phyloP scores from a whole-genome alignment of 2,113 vertebrate species.

The Anoura caudifer region DNA sequence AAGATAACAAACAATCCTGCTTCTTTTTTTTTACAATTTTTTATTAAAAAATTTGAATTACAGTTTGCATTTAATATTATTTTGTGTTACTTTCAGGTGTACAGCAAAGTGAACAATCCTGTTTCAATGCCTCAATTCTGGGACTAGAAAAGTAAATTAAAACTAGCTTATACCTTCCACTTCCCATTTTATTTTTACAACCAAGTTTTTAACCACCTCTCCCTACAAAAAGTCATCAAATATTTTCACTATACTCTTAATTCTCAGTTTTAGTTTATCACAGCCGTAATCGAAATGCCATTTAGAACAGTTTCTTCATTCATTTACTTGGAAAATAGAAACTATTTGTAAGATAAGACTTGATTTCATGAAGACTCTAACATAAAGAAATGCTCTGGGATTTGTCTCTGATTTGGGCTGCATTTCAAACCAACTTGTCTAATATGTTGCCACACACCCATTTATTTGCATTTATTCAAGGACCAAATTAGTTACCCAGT shows the following conservation, averaged over 20 bases:
- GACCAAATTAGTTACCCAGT: not conserved
- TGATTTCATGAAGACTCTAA: not conserved
- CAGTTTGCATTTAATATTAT: not conserved
- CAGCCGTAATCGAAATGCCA: not conserved
- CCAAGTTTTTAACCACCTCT: not conserved
- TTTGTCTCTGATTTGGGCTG: slow-evolving; percentile 6
- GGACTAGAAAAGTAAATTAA: not conserved
- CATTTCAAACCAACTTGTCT: not conserved
- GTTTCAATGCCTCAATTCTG: not conserved
- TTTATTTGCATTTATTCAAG: not conserved
- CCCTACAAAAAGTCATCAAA: not conserved
- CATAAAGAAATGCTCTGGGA: not conserved
- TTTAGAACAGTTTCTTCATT: not conserved
- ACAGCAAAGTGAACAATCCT: not conserved
- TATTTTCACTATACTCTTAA: not conserved
- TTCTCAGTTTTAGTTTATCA: not conserved
- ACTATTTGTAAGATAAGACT: not conserved
- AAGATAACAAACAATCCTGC: not conserved
- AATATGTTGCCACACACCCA: not conserved
- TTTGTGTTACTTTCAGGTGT: not conserved
- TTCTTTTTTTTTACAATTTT: not conserved
- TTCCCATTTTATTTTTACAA: not conserved
- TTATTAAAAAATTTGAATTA: not conserved
- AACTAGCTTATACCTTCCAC: not conserved
- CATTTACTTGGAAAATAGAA: not conserved